Conservation (phyloP, 2,113 vertebrate genomes). For the Zosterops hypoxanthus region DNA sequence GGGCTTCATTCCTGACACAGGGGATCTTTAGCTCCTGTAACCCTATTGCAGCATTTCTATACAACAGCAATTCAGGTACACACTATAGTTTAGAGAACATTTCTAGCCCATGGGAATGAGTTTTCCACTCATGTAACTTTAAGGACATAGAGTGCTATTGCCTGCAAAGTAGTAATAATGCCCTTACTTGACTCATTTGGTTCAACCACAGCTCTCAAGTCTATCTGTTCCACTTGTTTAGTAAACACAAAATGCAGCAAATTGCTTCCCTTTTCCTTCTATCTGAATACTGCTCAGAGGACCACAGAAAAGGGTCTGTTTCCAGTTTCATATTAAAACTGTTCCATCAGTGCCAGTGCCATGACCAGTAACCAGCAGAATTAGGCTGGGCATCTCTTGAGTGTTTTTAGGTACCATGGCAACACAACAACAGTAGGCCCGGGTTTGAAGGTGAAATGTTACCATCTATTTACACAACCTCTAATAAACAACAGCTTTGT, state of each 20-base stretch:
- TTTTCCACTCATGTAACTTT: conserved; percentile 56
- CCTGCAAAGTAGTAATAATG: conserved; percentile 35
- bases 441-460: not conserved
- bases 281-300: not conserved
- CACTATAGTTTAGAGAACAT: conserved; percentile 31
- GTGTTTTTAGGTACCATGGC: not conserved
- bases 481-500: not conserved
- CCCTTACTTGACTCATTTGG: conserved; percentile 43
- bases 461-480: not conserved
- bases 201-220: conserved; percentile 9
- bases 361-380: not conserved
- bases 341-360: not conserved
- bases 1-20: conserved; percentile 47
- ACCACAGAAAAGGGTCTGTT: not conserved
- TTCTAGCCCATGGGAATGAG: conserved; percentile 38
- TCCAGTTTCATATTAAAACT: not conserved
- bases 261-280: not conserved
- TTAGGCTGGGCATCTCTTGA: not conserved
- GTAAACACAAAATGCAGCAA: not conserved
- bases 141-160: conserved; percentile 45
- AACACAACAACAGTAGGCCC: not conserved
- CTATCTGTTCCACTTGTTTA: conserved; percentile 18
- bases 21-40: conserved; percentile 55
- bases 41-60: conserved; percentile 49
- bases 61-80: conserved; percentile 53